Percentiles rank a stretch among this genome's conserved stretches.
Evolutionary conservation across 2,888 invertebrate species (phyloP).

Genomic region (Heliconius aoede): DNA sequence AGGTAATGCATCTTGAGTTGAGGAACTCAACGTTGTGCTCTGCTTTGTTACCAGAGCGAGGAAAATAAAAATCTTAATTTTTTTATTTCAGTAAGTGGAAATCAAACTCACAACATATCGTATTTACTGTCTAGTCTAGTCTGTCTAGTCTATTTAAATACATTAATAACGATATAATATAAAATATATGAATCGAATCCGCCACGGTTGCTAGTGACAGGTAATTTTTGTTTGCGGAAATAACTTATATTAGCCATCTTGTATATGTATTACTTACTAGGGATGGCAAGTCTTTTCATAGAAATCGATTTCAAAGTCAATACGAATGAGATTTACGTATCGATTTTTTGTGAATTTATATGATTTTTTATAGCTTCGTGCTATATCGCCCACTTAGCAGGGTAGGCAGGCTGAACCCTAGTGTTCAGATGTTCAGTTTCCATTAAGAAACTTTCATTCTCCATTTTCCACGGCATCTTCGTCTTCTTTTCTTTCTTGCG

Average conservation of each 20-base stretch:
- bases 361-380: neutral
- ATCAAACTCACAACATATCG: neutral
- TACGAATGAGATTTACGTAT: neutral
- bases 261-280: neutral
- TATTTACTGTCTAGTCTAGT: neutral
- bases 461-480: no score
- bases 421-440: neutral
- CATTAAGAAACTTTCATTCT: no score
- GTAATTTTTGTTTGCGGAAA: slow-evolving; percentile 36
- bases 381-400: no score
- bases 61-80: neutral
- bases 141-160: no score
- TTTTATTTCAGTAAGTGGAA: neutral
- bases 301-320: neutral
- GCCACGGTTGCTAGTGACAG: slow-evolving; percentile 26
- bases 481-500: no score
- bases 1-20: no score
- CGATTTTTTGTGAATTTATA: neutral
- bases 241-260: slow-evolving; percentile 8
- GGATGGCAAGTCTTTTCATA: neutral
- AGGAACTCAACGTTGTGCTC: no score
- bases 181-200: slow-evolving; percentile 11
- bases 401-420: neutral
- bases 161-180: neutral
- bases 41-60: no score